Evolutionary conservation across 1,140 invertebrate genomes (phyloP).

Genomic region (Caenorhabditis inopinata): DNA sequence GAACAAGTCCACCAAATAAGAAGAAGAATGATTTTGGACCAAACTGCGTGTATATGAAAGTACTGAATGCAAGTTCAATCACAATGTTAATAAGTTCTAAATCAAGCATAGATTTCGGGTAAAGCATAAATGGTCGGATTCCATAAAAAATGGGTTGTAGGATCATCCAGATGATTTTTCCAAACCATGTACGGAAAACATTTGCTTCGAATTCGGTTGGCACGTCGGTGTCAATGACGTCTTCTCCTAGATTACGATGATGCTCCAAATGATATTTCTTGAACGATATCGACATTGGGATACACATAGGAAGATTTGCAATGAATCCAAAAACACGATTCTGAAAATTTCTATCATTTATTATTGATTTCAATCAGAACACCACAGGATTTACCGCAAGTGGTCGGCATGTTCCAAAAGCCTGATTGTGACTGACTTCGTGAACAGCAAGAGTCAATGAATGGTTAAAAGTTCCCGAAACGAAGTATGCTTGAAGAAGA

Average conservation of each 20-base stretch:
- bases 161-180: slow-evolving; percentile 88
- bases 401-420: slow-evolving; percentile 87
- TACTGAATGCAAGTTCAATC: slow-evolving; percentile 75
- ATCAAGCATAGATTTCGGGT: slow-evolving; percentile 80
- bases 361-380: too few relatives aligned
- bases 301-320: slow-evolving; percentile 91
- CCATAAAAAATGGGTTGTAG: slow-evolving; percentile 95
- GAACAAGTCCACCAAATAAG: slow-evolving; percentile 75
- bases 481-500: slow-evolving; percentile 62
- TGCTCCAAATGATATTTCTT: slow-evolving; percentile 98
- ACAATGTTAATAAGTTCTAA: slow-evolving; percentile 83
- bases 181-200: slow-evolving; percentile 87
- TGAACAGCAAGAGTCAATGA: slow-evolving; percentile 93
- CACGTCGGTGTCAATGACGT: slow-evolving; percentile 90
- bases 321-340: slow-evolving; percentile 83
- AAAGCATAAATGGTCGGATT: slow-evolving; percentile 83
- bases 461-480: slow-evolving; percentile 77
- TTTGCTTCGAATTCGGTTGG: slow-evolving; percentile 88
- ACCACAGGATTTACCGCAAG: slow-evolving; percentile 50
- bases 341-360: slow-evolving; percentile 34
- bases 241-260: slow-evolving; percentile 78
- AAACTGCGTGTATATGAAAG: slow-evolving; percentile 67
- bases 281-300: slow-evolving; percentile 93
- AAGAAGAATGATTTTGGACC: slow-evolving; percentile 82
- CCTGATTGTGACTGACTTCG: slow-evolving; percentile 95